Evolutionary conservation across 2,797 vertebrate species (phyloP).

Genomic region (Pristis pectinata): DNA sequence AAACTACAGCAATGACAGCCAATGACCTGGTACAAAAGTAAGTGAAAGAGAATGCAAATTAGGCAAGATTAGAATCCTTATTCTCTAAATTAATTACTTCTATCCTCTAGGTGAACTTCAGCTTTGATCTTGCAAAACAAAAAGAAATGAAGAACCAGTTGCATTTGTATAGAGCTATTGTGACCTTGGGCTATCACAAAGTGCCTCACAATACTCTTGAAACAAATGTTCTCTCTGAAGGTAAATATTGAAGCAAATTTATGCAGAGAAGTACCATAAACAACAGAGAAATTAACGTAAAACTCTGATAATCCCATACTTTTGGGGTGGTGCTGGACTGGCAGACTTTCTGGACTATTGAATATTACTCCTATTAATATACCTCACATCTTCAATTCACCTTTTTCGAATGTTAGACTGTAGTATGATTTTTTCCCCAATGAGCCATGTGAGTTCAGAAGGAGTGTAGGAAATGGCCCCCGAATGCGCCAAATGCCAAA

Average conservation of each 20-base stretch:
- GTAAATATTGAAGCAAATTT: not conserved
- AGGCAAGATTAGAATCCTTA: constrained; percentile 17
- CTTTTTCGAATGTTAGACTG: too few species aligned
- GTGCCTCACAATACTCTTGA: not conserved
- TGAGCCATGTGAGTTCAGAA: too few species aligned
- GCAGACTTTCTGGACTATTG: too few species aligned
- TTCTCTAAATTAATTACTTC: constrained; percentile 17
- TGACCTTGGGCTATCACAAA: not conserved
- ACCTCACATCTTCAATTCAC: too few species aligned
- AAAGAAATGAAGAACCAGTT: not conserved
- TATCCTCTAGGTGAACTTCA: not conserved
- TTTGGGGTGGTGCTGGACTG: too few species aligned
- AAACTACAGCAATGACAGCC: not conserved
- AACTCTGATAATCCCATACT: not conserved
- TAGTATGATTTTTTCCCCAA: too few species aligned
- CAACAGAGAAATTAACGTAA: not conserved
- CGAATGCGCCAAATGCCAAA: too few species aligned
- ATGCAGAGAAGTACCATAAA: not conserved
- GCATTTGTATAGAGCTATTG: not conserved
- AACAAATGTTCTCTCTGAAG: not conserved
- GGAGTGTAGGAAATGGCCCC: too few species aligned
- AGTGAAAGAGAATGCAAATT: constrained; percentile 16
- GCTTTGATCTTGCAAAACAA: not conserved
- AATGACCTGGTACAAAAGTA: not conserved
- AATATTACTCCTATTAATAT: too few species aligned